phyloP scores from a whole-genome alignment of 1,140 invertebrate species.

The Notospermus geniculatus region DNA sequence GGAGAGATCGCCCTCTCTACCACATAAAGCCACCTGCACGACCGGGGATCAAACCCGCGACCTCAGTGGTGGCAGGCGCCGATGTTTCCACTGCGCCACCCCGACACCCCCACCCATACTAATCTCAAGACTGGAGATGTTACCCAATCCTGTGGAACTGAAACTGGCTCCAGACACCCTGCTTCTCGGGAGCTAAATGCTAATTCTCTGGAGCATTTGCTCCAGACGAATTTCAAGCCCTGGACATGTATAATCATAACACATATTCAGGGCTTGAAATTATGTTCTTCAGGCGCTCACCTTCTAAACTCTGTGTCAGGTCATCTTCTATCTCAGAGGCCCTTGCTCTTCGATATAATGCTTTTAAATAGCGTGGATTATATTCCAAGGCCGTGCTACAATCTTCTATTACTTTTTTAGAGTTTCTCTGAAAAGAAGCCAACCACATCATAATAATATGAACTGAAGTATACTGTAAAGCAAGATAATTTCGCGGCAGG shows the following conservation, averaged over 20 bases:
- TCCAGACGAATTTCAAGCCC: background rate
- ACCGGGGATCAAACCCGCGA: too few relatives aligned
- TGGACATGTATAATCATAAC: conserved; percentile 1
- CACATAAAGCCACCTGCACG: too few relatives aligned
- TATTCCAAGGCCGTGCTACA: conserved; percentile 80
- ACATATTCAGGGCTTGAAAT: background rate
- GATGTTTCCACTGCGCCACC: too few relatives aligned
- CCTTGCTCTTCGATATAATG: conserved; percentile 77
- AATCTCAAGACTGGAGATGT: too few relatives aligned
- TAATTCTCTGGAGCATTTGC: background rate
- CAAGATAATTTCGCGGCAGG: too few relatives aligned
- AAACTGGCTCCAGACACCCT: too few relatives aligned
- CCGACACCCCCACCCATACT: too few relatives aligned
- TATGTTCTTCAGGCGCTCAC: conserved; percentile 29
- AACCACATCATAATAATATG: too few relatives aligned
- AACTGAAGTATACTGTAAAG: too few relatives aligned
- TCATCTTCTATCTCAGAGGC: conserved; percentile 78
- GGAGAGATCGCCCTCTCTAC: too few relatives aligned
- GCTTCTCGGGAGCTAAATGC: background rate
- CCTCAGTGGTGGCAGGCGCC: too few relatives aligned
- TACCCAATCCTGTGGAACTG: too few relatives aligned
- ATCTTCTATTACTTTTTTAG: conserved; percentile 79
- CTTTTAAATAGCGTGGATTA: conserved; percentile 87
- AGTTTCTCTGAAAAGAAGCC: conserved; percentile 67
- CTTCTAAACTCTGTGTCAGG: conserved; percentile 75